A percentile compares a stretch with the other conserved stretches of the same genome.
Evolutionary conservation across 2,888 invertebrate species (phyloP).

Genomic region (Geophilus truncorum): DNA sequence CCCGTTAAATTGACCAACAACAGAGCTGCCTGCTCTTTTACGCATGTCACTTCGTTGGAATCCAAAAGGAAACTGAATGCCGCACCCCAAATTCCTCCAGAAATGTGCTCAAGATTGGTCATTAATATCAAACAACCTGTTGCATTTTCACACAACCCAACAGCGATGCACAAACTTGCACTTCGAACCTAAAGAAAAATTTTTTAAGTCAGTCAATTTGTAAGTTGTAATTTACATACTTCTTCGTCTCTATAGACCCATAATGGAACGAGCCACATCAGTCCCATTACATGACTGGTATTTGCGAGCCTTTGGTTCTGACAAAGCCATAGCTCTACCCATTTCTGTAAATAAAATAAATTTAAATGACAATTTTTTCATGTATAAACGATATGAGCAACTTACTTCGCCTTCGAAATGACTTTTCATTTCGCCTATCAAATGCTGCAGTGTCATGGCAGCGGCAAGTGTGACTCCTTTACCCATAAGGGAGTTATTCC

Average conservation of each 20-base stretch:
- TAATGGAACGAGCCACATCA: conserved; percentile 35
- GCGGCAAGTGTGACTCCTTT: conserved; percentile 32
- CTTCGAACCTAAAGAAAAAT: conserved; percentile 44
- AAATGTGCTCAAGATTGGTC: conserved; percentile 46
- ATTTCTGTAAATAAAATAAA: too few species aligned
- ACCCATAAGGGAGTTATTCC: conserved; percentile 32
- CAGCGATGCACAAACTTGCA: conserved; percentile 47
- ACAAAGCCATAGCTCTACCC: conserved; percentile 28
- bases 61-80: conserved; percentile 47
- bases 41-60: conserved; percentile 47
- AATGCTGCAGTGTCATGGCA: conserved; percentile 30
- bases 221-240: too few species aligned
- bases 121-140: conserved; percentile 45
- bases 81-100: conserved; percentile 48
- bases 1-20: conserved; percentile 32
- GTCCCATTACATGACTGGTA: not conserved
- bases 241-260: conserved; percentile 35
- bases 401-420: conserved; percentile 16
- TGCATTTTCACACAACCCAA: conserved; percentile 45
- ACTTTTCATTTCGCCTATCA: conserved; percentile 28
- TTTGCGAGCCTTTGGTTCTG: not conserved
- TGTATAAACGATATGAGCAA: too few species aligned
- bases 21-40: conserved; percentile 43
- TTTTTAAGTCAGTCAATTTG: too few species aligned
- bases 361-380: not conserved